Percentiles rank a stretch among this genome's conserved stretches.
Conservation (phyloP, 1,140 invertebrate species). For the Drosophila simulans region DNA sequence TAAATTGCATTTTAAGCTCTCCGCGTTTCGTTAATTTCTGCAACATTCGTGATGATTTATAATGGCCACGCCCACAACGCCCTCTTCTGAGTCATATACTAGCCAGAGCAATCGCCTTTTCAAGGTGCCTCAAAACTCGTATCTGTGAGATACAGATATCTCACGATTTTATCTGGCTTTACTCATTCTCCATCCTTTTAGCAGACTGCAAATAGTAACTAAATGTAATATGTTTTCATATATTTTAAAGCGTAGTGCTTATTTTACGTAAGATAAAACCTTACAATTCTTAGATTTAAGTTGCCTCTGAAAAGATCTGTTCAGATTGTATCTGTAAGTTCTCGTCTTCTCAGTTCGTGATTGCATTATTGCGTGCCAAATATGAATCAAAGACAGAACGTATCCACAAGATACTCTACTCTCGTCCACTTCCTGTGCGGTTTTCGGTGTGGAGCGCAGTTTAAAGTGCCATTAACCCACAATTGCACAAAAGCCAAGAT, state of each 20-base stretch:
- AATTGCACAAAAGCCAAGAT: constrained; percentile 49
- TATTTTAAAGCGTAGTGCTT: too few relatives aligned
- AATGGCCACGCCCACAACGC: constrained; percentile 19
- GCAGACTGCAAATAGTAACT: not conserved
- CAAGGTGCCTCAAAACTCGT: constrained; percentile 3
- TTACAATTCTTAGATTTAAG: not conserved
- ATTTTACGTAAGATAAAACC: too few relatives aligned
- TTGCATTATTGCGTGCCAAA: constrained; percentile 80
- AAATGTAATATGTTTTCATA: not conserved
- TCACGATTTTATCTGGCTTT: not conserved
- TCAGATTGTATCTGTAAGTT: constrained; percentile 18
- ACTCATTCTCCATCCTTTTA: not conserved
- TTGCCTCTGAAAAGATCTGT: constrained; percentile 5
- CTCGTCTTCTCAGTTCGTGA: constrained; percentile 28
- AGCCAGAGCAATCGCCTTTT: not conserved
- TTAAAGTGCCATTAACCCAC: constrained; percentile 80
- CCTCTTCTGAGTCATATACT: constrained; percentile 3
- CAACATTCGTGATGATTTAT: constrained; percentile 39
- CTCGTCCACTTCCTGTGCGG: constrained; percentile 55
- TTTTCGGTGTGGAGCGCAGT: constrained; percentile 41
- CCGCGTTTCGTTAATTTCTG: constrained; percentile 47
- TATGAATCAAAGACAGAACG: constrained; percentile 64
- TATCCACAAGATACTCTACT: constrained; percentile 34
- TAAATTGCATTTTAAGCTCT: constrained; percentile 77
- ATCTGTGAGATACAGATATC: constrained; percentile 5